Evolutionary conservation across 2,113 vertebrate genomes (phyloP).

Genomic region (Thunnus thynnus): DNA sequence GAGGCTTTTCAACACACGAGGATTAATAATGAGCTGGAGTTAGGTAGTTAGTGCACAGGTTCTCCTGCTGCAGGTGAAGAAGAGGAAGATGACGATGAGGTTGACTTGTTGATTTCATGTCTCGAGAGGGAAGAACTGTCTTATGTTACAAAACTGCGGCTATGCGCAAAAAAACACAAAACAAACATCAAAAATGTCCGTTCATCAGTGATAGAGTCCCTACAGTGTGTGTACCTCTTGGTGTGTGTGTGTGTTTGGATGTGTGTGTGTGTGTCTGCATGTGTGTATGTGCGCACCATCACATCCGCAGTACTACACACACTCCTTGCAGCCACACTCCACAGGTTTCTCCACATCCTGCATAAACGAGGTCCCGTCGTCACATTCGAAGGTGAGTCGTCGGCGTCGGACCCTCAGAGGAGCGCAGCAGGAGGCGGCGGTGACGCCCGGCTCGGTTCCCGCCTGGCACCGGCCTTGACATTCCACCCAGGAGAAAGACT

Average conservation of each 20-base stretch:
- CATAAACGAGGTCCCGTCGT: slow-evolving; percentile 93
- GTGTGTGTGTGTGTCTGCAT: slow-evolving; percentile 17
- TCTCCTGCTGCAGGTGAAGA: slow-evolving; percentile 38
- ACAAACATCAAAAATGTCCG: slow-evolving; percentile 66
- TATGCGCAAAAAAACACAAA: slow-evolving; percentile 58
- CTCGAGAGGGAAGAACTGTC: slow-evolving; percentile 71
- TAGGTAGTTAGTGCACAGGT: slow-evolving; percentile 37
- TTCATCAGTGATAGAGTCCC: slow-evolving; percentile 59
- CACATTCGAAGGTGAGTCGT: slow-evolving; percentile 93
- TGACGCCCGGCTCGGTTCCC: not conserved
- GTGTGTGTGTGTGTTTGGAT: slow-evolving; percentile 26
- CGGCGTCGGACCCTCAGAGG: slow-evolving; percentile 90
- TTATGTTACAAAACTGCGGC: slow-evolving; percentile 79
- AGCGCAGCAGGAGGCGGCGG: slow-evolving; percentile 83
- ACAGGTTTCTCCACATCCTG: slow-evolving; percentile 97
- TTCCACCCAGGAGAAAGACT: slow-evolving; percentile 93
- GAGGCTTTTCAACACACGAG: slow-evolving; percentile 14
- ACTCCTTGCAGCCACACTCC: slow-evolving; percentile 94
- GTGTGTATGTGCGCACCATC: slow-evolving; percentile 10
- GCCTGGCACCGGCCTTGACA: slow-evolving; percentile 88
- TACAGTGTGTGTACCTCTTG: slow-evolving; percentile 58
- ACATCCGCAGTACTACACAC: slow-evolving; percentile 83
- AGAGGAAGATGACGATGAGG: slow-evolving; percentile 54
- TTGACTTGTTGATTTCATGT: slow-evolving; percentile 66
- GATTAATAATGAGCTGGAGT: slow-evolving; percentile 30